Percentiles rank a stretch among this genome's conserved stretches.
These are phyloP conservation scores for Chrysina gloriosa DNA, from an alignment of 2,888 invertebrate species.

Conservation along the genomic window DNA sequence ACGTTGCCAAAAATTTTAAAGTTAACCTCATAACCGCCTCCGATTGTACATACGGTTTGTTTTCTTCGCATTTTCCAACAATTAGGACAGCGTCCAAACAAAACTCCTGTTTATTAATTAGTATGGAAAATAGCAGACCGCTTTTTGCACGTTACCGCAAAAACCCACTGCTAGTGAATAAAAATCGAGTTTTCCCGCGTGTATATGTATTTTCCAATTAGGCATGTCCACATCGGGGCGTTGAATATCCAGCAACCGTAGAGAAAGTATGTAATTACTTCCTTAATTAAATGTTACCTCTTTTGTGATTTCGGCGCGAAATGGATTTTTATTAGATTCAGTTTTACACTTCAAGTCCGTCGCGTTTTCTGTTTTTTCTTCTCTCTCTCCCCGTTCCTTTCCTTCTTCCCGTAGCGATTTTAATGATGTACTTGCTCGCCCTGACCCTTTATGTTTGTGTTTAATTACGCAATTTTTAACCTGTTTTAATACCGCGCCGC, in stretches of 20 bases:
- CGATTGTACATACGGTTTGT: too few relatives aligned
- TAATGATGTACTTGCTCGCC: slow-evolving; percentile 40
- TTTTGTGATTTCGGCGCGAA: slow-evolving; percentile 36
- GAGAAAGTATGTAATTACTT: slow-evolving; percentile 37
- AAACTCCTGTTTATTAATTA: neutral
- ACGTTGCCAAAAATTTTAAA: neutral
- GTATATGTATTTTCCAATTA: neutral
- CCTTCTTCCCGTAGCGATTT: slow-evolving; percentile 33
- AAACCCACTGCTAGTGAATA: neutral
- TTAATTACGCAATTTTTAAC: slow-evolving; percentile 41
- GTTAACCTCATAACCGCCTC: too few relatives aligned
- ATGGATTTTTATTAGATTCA: slow-evolving; percentile 43
- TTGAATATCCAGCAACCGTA: neutral
- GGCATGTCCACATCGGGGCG: neutral
- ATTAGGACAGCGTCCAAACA: neutral
- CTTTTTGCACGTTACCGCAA: neutral
- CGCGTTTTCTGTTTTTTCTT: neutral
- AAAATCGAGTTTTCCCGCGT: neutral
- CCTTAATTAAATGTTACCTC: slow-evolving; percentile 42
- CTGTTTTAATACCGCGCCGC: slow-evolving; percentile 16
- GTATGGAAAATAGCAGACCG: neutral
- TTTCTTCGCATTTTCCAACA: neutral
- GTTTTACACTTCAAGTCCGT: slow-evolving; percentile 21
- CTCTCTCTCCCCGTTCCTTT: neutral
- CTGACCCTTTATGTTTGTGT: slow-evolving; percentile 37